phyloP scores from a whole-genome alignment of 35 echinoderm and acorn worm genomes.

The Amphiura filiformis region DNA sequence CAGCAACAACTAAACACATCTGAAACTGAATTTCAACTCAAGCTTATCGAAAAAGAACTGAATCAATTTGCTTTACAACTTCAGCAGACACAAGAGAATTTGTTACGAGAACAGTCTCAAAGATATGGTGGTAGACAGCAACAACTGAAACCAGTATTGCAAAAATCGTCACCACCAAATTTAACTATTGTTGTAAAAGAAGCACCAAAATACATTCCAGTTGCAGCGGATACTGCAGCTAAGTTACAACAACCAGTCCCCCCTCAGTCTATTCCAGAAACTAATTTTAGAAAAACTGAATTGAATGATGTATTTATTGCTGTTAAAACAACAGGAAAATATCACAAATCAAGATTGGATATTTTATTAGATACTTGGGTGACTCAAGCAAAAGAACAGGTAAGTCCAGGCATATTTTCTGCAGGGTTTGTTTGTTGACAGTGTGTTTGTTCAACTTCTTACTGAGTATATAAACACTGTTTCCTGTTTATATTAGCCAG shows the following conservation, averaged over 20 bases:
- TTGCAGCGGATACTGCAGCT: too few species aligned
- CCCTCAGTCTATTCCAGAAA: too few species aligned
- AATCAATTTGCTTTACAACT: neutral
- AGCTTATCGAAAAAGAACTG: neutral
- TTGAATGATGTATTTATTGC: slow-evolving; percentile 89
- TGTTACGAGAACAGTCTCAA: neutral
- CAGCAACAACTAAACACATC: too few species aligned
- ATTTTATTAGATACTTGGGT: slow-evolving; percentile 84
- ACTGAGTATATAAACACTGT: too few species aligned
- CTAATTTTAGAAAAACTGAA: slow-evolving; percentile 19
- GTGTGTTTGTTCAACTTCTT: too few species aligned
- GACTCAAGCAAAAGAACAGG: slow-evolving; percentile 73
- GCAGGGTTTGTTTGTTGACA: too few species aligned
- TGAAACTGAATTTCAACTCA: neutral
- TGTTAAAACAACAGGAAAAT: slow-evolving; percentile 83
- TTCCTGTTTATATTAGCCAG: too few species aligned
- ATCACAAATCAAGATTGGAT: slow-evolving; percentile 55
- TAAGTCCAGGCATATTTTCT: too few species aligned
- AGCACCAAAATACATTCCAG: neutral
- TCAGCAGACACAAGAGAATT: neutral
- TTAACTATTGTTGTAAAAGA: slow-evolving; percentile 1
- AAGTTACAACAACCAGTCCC: too few species aligned
- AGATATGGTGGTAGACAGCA: too few species aligned
- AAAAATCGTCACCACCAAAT: neutral
- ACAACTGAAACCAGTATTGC: too few species aligned